Evolutionary conservation across 2,113 vertebrate species (phyloP).

Genomic region (Origma solitaria): DNA sequence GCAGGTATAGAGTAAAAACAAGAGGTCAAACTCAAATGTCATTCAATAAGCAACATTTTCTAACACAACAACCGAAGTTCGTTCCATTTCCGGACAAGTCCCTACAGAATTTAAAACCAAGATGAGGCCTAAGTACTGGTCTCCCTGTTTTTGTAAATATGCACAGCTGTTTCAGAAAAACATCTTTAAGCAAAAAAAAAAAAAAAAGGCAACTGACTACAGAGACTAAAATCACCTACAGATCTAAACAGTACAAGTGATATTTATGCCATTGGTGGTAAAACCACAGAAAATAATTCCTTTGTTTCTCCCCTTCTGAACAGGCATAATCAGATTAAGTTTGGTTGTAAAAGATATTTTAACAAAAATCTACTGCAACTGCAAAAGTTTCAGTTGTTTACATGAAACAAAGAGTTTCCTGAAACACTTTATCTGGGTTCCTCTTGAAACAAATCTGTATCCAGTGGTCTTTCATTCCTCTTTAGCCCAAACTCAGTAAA

Average conservation of each 20-base stretch:
- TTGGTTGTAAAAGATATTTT: neutral
- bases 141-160: neutral
- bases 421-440: neutral
- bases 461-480: neutral
- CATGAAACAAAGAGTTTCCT: neutral
- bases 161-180: slow-evolving; percentile 13
- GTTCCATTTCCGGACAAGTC: neutral
- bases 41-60: neutral
- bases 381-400: neutral
- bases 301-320: neutral
- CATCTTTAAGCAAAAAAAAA: neutral
- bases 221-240: neutral
- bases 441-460: neutral
- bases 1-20: slow-evolving; percentile 17
- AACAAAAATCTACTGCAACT: neutral
- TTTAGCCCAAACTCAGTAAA: neutral
- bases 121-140: neutral
- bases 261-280: neutral
- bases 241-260: neutral
- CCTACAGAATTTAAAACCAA: slow-evolving; percentile 14
- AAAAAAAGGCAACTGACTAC: neutral
- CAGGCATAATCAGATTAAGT: neutral
- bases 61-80: neutral
- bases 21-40: neutral
- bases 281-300: neutral